Conservation (phyloP, 2,113 vertebrate genomes). For the Atrichornis clamosus region DNA sequence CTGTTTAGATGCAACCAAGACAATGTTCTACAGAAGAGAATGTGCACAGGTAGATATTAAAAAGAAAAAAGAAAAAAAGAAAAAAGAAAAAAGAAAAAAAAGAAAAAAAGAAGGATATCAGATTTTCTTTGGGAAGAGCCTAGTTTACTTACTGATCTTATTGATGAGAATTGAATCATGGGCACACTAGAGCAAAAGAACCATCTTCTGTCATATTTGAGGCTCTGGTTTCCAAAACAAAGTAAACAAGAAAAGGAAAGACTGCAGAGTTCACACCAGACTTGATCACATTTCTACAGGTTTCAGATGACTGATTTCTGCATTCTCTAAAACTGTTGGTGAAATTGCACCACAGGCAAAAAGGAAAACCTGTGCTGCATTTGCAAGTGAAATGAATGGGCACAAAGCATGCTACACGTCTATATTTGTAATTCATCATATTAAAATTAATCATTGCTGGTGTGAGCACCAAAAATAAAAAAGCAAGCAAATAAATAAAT, state of each 20-base stretch:
- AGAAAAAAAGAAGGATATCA: background rate
- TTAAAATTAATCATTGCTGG: background rate
- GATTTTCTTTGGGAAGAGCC: background rate
- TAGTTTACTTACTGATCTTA: background rate
- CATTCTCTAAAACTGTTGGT: background rate
- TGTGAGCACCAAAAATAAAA: background rate
- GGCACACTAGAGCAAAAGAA: background rate
- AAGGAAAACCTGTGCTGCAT: background rate
- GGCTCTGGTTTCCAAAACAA: conserved; percentile 5
- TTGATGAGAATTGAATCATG: background rate
- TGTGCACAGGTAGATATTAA: background rate
- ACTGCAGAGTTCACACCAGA: background rate
- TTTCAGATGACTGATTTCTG: background rate
- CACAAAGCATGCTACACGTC: background rate
- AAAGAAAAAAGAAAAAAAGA: background rate
- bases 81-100: background rate
- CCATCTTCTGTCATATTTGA: background rate
- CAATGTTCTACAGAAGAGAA: background rate
- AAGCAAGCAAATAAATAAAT: background rate
- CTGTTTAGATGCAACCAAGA: background rate
- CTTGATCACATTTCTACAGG: background rate
- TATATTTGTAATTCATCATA: conserved; percentile 2
- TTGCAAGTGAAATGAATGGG: background rate
- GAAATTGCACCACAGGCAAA: background rate
- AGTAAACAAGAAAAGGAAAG: background rate